Base-by-base conservation (phyloP, 2,888 invertebrate species). In the Volucella zonaria region DNA sequence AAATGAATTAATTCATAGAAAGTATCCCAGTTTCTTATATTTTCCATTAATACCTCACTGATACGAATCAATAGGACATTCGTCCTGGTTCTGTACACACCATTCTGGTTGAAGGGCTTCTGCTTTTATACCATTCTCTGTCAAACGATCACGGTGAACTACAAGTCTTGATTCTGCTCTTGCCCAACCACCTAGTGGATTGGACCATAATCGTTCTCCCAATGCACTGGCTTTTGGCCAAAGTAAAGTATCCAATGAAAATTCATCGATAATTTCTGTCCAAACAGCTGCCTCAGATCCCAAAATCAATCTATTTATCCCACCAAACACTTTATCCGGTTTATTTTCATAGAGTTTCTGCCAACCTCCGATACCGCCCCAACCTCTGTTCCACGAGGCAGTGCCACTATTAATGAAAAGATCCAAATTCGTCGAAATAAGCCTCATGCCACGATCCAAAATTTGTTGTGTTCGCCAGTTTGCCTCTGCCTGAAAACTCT, bases 141-240 rank as follows among this genome's bases (percentile, higher is more conserved):
- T 93, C 58, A 96, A 90, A 80, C 96, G 93, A 87, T 96, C 94
- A 43, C 96, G 93, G 82, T 89, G 87, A 8, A 88, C 51, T 31
- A 96, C 92, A 92, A 96, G 94, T 77, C 96, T 92, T 47, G 93
- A 92, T 91, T 96, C 95, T 1, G 96, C 96, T 11, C 93, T 92
- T 66, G 89, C 89, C 95, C 96, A 96, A n/a, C 90, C 89, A 18
- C 92, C 91, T n/a, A 89, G 87, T 0, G 96, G 96, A 88, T 96
- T 95, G 1, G 94, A 92, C 96, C 96, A 96, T 70, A 96, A 92
- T 9, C 95, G 93, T 92, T 96, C 96, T 1, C 95, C 96, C 88
- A 96, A 90, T 2, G 96, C 96, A 52, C 96, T 95, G 3, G 95
- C 94, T 87, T 96, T 93, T 8, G 96, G 97, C 96, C 96, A 96